These are phyloP conservation scores for Otus sunia DNA, from an alignment of 2,113 vertebrate species.

Conservation along the genomic window DNA sequence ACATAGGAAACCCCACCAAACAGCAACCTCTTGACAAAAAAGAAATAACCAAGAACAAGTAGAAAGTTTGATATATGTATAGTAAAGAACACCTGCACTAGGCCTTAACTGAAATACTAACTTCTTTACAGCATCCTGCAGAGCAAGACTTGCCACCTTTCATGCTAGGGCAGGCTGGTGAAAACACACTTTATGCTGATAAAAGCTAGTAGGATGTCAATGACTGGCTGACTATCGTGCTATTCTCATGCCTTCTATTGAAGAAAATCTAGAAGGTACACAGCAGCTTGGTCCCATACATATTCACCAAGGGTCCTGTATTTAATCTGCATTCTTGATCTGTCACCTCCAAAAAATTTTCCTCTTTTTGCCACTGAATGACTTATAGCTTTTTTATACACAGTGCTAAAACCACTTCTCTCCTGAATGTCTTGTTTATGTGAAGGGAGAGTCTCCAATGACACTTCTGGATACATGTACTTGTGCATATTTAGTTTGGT, in stretches of 20 bases:
- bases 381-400: background rate
- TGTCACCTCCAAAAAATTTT: background rate
- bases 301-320: background rate
- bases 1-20: background rate
- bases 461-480: background rate
- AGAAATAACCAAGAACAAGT: background rate
- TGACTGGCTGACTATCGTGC: fast-evolving
- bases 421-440: background rate
- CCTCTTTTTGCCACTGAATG: background rate
- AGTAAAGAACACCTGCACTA: background rate
- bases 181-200: background rate
- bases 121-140: background rate
- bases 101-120: background rate
- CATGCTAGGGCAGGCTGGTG: background rate
- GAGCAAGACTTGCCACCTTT: background rate
- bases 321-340: background rate
- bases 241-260: fast-evolving
- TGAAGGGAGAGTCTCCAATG: background rate
- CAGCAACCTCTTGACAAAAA: background rate
- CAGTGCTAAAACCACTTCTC: background rate
- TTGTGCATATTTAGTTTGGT: background rate
- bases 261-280: background rate
- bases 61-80: background rate
- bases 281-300: background rate
- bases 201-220: background rate